Conservation (phyloP, 2,888 invertebrate genomes). For the Rhogogaster chlorosoma region DNA sequence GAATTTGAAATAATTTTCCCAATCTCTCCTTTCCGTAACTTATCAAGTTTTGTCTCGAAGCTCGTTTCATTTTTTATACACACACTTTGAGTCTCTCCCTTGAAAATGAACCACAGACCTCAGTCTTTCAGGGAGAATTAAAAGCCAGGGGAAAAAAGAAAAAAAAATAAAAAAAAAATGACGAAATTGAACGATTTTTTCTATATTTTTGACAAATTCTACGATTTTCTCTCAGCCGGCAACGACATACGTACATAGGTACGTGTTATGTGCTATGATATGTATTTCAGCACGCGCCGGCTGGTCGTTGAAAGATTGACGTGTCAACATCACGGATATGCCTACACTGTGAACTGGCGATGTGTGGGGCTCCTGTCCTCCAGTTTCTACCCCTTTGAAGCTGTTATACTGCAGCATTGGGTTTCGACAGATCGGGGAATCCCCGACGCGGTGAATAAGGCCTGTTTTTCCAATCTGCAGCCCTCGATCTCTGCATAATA, state of each 20-base stretch:
- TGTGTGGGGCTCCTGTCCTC: neutral
- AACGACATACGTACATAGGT: neutral
- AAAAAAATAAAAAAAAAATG: too few species aligned
- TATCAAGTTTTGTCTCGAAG: too few species aligned
- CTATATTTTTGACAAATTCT: neutral
- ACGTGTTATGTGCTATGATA: neutral
- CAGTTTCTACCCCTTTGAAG: neutral
- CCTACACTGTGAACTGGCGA: neutral
- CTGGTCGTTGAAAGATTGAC: slow-evolving; percentile 32
- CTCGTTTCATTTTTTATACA: too few species aligned
- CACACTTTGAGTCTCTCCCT: too few species aligned
- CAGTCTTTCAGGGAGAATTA: too few species aligned
- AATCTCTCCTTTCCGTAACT: too few species aligned
- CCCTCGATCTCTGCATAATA: neutral
- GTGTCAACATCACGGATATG: neutral
- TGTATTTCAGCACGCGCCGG: slow-evolving; percentile 14
- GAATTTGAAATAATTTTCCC: too few species aligned
- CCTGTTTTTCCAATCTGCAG: neutral
- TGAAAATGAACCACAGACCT: too few species aligned
- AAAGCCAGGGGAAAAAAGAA: too few species aligned
- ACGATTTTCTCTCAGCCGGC: neutral
- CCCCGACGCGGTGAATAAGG: neutral
- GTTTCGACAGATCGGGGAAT: neutral
- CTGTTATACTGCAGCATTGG: neutral
- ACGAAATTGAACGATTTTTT: neutral